A percentile compares a stretch with the other conserved stretches of the same genome.
These are phyloP conservation scores for Drosophila robusta DNA, from an alignment of 2,888 invertebrate genomes.

Conservation along the genomic window DNA sequence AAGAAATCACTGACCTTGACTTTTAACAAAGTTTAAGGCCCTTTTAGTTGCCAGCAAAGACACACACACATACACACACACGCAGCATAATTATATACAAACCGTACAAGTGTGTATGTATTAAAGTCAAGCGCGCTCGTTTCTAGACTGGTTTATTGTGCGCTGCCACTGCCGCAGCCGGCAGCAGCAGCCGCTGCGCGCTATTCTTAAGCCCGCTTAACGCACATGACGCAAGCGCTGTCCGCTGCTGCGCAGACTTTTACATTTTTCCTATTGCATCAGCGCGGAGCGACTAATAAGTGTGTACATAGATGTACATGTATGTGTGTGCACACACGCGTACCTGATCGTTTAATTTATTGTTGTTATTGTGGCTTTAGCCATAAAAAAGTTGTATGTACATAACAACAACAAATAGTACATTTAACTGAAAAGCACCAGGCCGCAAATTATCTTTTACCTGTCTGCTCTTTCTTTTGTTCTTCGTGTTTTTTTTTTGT, in stretches of 20 bases:
- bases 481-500: slow-evolving; percentile 11
- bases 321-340: background rate
- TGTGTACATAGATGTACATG: background rate
- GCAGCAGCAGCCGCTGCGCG: slow-evolving; percentile 28
- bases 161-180: slow-evolving; percentile 30
- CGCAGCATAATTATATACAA: slow-evolving; percentile 52
- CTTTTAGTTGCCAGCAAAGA: slow-evolving; percentile 69
- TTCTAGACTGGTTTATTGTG: slow-evolving; percentile 73
- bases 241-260: slow-evolving; percentile 64
- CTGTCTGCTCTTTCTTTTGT: slow-evolving; percentile 27
- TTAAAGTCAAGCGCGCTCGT: slow-evolving; percentile 61
- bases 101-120: slow-evolving; percentile 32
- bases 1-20: slow-evolving; percentile 84
- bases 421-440: slow-evolving; percentile 41
- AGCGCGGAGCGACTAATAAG: slow-evolving; percentile 37
- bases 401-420: slow-evolving; percentile 37
- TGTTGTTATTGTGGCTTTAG: slow-evolving; percentile 46
- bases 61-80: slow-evolving; percentile 15
- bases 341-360: slow-evolving; percentile 26
- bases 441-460: slow-evolving; percentile 36
- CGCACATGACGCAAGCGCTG: slow-evolving; percentile 78
- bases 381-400: slow-evolving; percentile 49
- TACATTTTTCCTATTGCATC: slow-evolving; percentile 76
- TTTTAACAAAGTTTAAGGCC: slow-evolving; percentile 84
- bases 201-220: slow-evolving; percentile 57